Conservation (phyloP, 2,113 vertebrate species). For the Eptesicus fuscus region DNA sequence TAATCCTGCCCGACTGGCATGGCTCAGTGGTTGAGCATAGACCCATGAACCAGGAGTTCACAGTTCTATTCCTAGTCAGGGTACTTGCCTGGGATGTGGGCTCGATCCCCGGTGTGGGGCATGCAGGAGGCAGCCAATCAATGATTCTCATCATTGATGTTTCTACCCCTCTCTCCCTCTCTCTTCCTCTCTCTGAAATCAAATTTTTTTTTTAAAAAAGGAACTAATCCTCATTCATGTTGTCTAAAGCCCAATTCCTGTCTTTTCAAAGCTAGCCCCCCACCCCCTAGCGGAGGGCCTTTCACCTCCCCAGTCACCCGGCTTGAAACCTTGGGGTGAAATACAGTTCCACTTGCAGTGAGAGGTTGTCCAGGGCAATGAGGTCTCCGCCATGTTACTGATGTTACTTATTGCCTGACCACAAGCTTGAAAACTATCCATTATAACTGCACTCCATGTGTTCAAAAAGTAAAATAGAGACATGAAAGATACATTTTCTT, state of each 20-base stretch:
- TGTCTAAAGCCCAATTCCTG: background rate
- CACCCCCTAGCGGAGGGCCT: too few relatives aligned
- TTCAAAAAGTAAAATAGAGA: background rate
- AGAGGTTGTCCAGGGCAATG: background rate
- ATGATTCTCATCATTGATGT: too few relatives aligned
- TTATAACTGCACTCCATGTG: too few relatives aligned
- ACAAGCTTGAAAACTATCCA: background rate
- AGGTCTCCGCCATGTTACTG: fast-evolving
- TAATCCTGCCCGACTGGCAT: too few relatives aligned
- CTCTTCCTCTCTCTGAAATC: too few relatives aligned
- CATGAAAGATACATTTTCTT: background rate
- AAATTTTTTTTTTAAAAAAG: background rate
- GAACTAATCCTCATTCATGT: background rate
- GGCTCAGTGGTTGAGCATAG: too few relatives aligned
- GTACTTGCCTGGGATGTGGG: too few relatives aligned
- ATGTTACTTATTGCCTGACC: background rate
- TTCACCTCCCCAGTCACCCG: background rate
- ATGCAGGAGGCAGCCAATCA: too few relatives aligned
- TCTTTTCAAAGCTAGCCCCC: background rate
- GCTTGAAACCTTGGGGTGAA: background rate
- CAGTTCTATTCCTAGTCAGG: too few relatives aligned
- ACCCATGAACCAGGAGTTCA: too few relatives aligned
- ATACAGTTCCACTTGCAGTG: background rate
- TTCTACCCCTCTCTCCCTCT: too few relatives aligned
- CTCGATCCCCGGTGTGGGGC: too few relatives aligned